These are phyloP conservation scores for Gavia stellata DNA, from an alignment of 2,113 vertebrate genomes.

Conservation along the genomic window DNA sequence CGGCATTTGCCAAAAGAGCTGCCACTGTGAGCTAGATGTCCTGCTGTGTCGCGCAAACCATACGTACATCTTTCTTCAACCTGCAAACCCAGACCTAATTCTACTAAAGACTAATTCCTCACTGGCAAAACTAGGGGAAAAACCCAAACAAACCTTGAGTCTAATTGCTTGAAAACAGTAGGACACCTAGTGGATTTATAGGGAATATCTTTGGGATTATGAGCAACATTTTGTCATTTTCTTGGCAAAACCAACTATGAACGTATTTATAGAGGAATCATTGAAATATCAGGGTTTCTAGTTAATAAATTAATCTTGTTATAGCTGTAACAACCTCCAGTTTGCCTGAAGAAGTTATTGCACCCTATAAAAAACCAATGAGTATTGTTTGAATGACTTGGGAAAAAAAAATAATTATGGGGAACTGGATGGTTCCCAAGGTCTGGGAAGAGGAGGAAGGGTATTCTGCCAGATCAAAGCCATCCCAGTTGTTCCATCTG, in stretches of 20 bases:
- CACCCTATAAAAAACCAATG: background rate
- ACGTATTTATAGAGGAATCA: background rate
- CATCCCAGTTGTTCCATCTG: conserved; percentile 39
- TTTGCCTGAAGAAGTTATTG: background rate
- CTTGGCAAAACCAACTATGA: conserved; percentile 9
- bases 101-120: background rate
- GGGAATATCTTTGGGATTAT: conserved; percentile 9
- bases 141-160: background rate
- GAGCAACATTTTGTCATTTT: conserved; percentile 10
- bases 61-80: background rate
- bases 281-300: background rate
- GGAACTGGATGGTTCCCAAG: conserved; percentile 21
- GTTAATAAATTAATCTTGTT: conserved; percentile 17
- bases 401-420: background rate
- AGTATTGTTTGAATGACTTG: background rate
- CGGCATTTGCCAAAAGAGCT: background rate
- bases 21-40: background rate
- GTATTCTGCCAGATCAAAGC: conserved; percentile 39
- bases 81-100: conserved; percentile 17
- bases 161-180: conserved; percentile 57
- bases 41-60: background rate
- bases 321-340: background rate
- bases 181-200: conserved; percentile 67
- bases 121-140: background rate
- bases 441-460: background rate